phyloP scores from a whole-genome alignment of 2,113 vertebrate genomes.

The Phylloscopus trochiloides region DNA sequence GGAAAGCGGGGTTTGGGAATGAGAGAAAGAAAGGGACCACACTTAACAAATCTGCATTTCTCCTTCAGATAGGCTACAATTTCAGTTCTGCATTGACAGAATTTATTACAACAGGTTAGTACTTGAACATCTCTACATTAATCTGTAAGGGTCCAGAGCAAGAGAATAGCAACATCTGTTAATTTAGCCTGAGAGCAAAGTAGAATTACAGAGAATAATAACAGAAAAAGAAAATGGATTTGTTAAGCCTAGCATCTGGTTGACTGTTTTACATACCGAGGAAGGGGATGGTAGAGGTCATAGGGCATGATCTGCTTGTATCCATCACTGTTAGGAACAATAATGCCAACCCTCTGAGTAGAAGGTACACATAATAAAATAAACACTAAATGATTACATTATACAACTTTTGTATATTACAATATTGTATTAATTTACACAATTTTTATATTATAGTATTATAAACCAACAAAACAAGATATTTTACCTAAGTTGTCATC shows the following conservation, averaged over 20 bases:
- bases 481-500: neutral
- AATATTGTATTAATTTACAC: constrained; percentile 69
- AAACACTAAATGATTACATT: constrained; percentile 80
- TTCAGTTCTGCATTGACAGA: neutral
- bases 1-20: neutral
- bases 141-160: neutral
- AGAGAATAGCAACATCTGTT: neutral
- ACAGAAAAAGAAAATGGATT: constrained; percentile 5
- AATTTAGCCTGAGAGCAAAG: constrained; percentile 10
- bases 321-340: constrained; percentile 91
- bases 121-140: neutral
- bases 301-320: constrained; percentile 99
- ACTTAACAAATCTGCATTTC: neutral
- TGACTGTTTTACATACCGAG: constrained; percentile 84
- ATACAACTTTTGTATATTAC: constrained; percentile 58
- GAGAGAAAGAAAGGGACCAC: neutral
- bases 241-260: constrained; percentile 62
- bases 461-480: neutral
- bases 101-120: constrained; percentile 6
- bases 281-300: constrained; percentile 98
- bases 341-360: constrained; percentile 85
- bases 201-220: neutral
- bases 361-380: constrained; percentile 82
- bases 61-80: neutral
- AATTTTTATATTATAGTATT: constrained; percentile 37